Percentiles rank a stretch among this genome's conserved stretches.
Evolutionary conservation across 2,888 invertebrate genomes (phyloP).

Genomic region (Octonoba sinensis): DNA sequence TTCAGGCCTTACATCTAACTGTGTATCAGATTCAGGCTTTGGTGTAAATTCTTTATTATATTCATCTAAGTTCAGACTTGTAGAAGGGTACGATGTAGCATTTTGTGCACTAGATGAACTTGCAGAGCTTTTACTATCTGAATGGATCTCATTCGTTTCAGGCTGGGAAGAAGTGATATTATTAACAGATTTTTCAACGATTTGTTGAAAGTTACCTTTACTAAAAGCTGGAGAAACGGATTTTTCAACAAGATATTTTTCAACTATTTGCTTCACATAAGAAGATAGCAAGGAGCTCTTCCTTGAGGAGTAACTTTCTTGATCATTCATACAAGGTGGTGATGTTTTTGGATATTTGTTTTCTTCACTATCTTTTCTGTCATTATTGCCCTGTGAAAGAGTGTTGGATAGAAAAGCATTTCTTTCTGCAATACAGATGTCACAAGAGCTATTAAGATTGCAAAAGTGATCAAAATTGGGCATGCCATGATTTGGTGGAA

Average conservation of each 20-base stretch:
- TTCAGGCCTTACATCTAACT: no score
- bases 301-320: background rate
- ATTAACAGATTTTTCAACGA: no score
- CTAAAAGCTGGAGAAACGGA: no score
- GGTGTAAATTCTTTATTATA: no score
- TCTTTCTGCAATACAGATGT: conserved; percentile 31
- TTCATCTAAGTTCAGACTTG: no score
- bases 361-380: background rate
- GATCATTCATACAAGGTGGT: background rate
- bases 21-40: no score
- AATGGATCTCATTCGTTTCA: no score
- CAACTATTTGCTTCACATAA: conserved; percentile 31
- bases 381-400: background rate
- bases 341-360: background rate
- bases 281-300: conserved; percentile 11
- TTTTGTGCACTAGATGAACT: no score
- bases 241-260: conserved; percentile 32
- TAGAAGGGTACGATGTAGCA: no score
- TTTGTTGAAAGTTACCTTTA: no score
- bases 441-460: conserved; percentile 1
- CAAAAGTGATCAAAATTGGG: conserved; percentile 14
- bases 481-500: conserved; percentile 37
- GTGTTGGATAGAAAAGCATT: background rate
- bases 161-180: no score
- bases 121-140: no score